Percentiles rank a stretch among this genome's conserved stretches.
Evolutionary conservation across 1,140 invertebrate genomes (phyloP).

Genomic region (Frieseomelitta varia): DNA sequence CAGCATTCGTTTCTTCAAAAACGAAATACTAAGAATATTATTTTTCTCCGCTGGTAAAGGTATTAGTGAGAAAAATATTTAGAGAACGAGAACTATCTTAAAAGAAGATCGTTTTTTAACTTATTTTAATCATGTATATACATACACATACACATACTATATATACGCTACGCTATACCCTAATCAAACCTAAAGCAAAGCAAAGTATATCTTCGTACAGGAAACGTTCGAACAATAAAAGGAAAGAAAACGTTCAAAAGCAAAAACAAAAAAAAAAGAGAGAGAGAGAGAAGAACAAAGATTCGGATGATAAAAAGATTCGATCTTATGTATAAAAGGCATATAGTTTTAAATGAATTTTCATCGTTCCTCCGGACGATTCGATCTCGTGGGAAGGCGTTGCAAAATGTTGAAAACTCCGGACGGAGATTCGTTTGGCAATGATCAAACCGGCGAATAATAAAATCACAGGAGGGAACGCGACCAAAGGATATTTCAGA

Average conservation of each 20-base stretch:
- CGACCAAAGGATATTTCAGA: not conserved
- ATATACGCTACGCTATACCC: constrained; percentile 2
- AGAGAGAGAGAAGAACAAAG: not conserved
- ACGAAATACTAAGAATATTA: not conserved
- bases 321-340: not conserved
- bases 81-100: not conserved
- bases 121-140: constrained; percentile 9
- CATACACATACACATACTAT: not conserved
- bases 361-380: not conserved
- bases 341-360: not conserved
- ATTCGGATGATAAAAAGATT: not conserved
- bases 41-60: too few species aligned
- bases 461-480: not conserved
- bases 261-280: too few species aligned
- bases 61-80: not conserved
- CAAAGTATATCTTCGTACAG: constrained; percentile 2
- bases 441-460: not conserved
- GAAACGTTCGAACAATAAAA: not conserved
- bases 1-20: not conserved
- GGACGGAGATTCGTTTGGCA: not conserved
- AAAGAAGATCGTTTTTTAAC: not conserved
- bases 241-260: not conserved
- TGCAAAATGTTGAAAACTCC: too few species aligned
- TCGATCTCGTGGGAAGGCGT: not conserved
- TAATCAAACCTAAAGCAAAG: constrained; percentile 18